Evolutionary conservation across 2,888 invertebrate species (phyloP), one percentile per base, ranked within the genome.

Genomic region (Prionchulus punctatus): DNA sequence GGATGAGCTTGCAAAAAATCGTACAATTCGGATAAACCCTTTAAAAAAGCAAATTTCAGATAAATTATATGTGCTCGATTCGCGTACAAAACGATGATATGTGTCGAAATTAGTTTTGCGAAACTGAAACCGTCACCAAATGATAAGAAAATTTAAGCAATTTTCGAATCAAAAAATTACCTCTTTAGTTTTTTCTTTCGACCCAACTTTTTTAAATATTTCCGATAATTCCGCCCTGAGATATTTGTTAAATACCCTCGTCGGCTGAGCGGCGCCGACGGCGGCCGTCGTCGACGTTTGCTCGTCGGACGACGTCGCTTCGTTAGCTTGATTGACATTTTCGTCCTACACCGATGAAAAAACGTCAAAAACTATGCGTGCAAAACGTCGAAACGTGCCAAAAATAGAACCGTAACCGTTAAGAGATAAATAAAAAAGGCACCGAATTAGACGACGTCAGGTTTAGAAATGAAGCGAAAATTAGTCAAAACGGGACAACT

Each of bases 1-100:
- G 73, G 73, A 57, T 71, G 66, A 57, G 67, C 67, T 62, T 64
- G 66, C 62, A 71, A 71, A 65, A 72, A 73, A 57, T 72, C 71
- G 55, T 71, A 73, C 60, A 73, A 59, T 54, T 71, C 72, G 57
- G 69, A 70, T 52, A 73, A 60, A 26, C 72, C 73, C 68, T 72
- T 64, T 3, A 54, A 56, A 2, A 7, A 27, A 53, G 51, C 4
- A 50, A 50, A 4, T 7, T 7, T 47, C 7, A 7, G 12, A 12
- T 23, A n/a, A 47, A 4, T 12, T 23, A 47, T 7, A 47, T 7
- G 12, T 7, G n/a, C 21, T 21, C 7, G 25, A n/a, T n/a, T 51
- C 18, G 25, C 28, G 7, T 7, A 28, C 51, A 7, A 30, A 12
- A 27, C 7, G 7, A 15, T n/a, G 25, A 51, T 51, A 27, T 27